Conservation (phyloP, 2,797 vertebrate genomes). For the Cossypha caffra region DNA sequence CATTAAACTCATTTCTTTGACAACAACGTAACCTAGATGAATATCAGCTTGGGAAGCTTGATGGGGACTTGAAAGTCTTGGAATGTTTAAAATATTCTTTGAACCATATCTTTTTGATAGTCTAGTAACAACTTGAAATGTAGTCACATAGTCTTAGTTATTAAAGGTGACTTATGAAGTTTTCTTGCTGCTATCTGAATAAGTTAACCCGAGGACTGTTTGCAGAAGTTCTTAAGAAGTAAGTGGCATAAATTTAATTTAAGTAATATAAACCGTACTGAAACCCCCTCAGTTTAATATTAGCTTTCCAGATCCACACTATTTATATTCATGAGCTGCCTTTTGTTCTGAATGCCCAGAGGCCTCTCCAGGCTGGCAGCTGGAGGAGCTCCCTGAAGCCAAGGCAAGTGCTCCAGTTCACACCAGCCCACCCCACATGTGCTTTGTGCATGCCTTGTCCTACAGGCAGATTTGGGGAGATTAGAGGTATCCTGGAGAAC, state of each 20-base stretch:
- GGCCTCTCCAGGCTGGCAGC: not conserved
- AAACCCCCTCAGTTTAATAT: not conserved
- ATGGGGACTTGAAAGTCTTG: constrained; percentile 12
- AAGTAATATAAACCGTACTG: not conserved
- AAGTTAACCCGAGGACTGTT: not conserved
- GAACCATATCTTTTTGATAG: constrained; percentile 30
- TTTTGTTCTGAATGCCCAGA: not conserved
- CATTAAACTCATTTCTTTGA: constrained; percentile 56
- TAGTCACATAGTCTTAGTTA: not conserved
- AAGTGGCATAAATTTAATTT: not conserved
- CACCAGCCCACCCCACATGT: fast-evolving
- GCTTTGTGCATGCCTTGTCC: not conserved
- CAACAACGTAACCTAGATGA: constrained; percentile 29
- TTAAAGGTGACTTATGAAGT: constrained; percentile 11
- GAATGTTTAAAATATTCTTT: not conserved
- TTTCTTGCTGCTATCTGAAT: not conserved
- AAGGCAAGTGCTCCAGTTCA: not conserved
- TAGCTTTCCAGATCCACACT: not conserved
- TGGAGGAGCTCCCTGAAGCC: not conserved
- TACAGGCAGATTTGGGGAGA: not conserved
- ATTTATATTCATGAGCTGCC: not conserved
- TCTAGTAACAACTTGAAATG: constrained; percentile 17
- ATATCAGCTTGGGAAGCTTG: constrained; percentile 2
- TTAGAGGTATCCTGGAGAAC: not conserved
- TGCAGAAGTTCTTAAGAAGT: constrained; percentile 7